A percentile compares a stretch with the other conserved stretches of the same genome.
Evolutionary conservation across 2,113 vertebrate genomes (phyloP).

Genomic region (Tychaedon coryphoeus): DNA sequence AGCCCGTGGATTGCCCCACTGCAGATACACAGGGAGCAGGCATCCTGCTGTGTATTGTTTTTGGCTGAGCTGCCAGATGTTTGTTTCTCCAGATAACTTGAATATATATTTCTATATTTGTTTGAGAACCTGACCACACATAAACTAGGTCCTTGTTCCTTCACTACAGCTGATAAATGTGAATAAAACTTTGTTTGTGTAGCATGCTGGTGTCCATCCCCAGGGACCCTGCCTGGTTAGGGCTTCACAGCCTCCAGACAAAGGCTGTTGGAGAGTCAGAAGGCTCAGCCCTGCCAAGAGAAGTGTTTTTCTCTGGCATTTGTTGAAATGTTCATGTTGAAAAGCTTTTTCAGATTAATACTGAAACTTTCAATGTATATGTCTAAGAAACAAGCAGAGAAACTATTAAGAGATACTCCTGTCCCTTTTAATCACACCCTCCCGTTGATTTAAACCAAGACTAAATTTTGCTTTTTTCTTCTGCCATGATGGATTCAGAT

Average conservation of each 20-base stretch:
- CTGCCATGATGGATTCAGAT: background rate
- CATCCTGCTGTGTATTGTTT: background rate
- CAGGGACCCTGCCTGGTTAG: background rate
- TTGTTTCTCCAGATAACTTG: constrained; percentile 27
- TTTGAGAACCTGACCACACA: constrained; percentile 30
- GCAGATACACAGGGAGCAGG: background rate
- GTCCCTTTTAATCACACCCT: background rate
- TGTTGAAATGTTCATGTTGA: background rate
- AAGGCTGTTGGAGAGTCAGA: background rate
- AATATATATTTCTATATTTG: constrained; percentile 16
- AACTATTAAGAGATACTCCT: background rate
- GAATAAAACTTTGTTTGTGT: background rate
- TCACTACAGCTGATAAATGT: background rate
- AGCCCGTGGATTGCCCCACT: background rate
- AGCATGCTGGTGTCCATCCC: background rate
- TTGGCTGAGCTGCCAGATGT: background rate
- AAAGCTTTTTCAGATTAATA: background rate
- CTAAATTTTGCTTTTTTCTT: background rate
- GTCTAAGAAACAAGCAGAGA: background rate
- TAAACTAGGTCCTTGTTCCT: constrained; percentile 28
- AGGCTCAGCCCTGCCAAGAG: background rate
- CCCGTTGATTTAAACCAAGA: background rate
- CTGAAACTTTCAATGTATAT: background rate
- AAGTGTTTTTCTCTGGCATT: background rate
- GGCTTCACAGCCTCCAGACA: constrained; percentile 1